Percentiles rank a stretch among this genome's conserved stretches.
These are phyloP conservation scores for Alcedo atthis DNA, from an alignment of 2,797 vertebrate species.

Conservation along the genomic window DNA sequence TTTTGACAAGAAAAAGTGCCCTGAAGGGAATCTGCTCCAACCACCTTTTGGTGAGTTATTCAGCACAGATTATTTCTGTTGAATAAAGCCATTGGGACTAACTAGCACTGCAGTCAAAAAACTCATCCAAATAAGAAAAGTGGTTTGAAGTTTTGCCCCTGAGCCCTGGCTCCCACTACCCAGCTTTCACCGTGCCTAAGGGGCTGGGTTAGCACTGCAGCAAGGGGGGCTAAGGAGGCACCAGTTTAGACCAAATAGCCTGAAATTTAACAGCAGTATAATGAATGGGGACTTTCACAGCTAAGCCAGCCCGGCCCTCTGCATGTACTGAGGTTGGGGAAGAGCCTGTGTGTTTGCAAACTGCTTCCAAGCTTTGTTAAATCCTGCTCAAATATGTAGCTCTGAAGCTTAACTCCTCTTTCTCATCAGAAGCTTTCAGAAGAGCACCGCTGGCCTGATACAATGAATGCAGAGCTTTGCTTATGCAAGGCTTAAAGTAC, in stretches of 20 bases:
- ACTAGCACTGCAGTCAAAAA: neutral
- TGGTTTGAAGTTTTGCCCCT: neutral
- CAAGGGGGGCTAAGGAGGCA: neutral
- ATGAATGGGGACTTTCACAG: neutral
- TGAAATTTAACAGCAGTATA: neutral
- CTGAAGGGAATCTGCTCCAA: neutral
- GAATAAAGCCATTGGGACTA: neutral
- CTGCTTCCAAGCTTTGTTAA: neutral
- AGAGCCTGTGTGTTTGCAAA: neutral
- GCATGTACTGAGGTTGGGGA: neutral
- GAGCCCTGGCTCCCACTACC: neutral
- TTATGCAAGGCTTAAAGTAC: neutral
- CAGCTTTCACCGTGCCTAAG: neutral
- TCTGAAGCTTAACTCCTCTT: neutral
- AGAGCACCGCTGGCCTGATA: neutral
- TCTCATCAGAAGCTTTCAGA: neutral
- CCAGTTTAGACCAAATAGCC: neutral
- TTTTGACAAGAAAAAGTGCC: neutral
- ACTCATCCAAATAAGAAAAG: neutral
- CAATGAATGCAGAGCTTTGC: neutral
- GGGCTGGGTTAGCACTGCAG: neutral
- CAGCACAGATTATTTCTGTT: neutral
- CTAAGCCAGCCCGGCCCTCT: neutral
- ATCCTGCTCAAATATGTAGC: neutral
- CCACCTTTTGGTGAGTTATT: neutral